Evolutionary conservation across 2,888 invertebrate species (phyloP).

Genomic region (Nemoura dubitans): DNA sequence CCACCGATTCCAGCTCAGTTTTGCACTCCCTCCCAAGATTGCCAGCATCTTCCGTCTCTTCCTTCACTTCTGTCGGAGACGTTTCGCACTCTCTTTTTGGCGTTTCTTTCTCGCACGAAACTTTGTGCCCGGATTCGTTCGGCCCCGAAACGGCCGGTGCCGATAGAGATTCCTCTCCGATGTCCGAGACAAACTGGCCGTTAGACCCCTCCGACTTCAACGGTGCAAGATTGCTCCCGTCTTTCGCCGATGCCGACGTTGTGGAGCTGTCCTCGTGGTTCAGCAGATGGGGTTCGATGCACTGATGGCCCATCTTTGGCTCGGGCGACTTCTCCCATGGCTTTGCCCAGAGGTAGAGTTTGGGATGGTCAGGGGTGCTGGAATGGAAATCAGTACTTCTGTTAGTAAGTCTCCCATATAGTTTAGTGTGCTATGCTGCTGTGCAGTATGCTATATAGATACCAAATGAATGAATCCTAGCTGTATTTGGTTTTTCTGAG

Average conservation of each 20-base stretch:
- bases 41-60: neutral
- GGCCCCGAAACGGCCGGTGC: constrained; percentile 28
- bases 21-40: neutral
- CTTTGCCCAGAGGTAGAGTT: constrained; percentile 86
- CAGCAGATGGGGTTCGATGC: constrained; percentile 54
- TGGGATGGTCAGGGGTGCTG: constrained; percentile 80
- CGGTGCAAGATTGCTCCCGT: neutral
- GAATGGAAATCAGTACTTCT: constrained; percentile 22
- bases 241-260: neutral
- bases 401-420: constrained; percentile 17
- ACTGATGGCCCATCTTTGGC: constrained; percentile 55
- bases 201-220: constrained; percentile 56
- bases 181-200: constrained; percentile 55
- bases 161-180: constrained; percentile 17
- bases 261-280: neutral
- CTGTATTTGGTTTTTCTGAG: no score
- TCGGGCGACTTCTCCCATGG: constrained; percentile 74
- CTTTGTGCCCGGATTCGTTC: neutral
- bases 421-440: no score
- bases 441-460: no score
- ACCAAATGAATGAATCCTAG: no score
- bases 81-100: neutral
- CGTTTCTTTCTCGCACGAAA: constrained; percentile 12
- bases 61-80: neutral
- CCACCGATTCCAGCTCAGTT: neutral